Base-by-base conservation (phyloP, 2,113 vertebrate genomes). In the Charina bottae region DNA sequence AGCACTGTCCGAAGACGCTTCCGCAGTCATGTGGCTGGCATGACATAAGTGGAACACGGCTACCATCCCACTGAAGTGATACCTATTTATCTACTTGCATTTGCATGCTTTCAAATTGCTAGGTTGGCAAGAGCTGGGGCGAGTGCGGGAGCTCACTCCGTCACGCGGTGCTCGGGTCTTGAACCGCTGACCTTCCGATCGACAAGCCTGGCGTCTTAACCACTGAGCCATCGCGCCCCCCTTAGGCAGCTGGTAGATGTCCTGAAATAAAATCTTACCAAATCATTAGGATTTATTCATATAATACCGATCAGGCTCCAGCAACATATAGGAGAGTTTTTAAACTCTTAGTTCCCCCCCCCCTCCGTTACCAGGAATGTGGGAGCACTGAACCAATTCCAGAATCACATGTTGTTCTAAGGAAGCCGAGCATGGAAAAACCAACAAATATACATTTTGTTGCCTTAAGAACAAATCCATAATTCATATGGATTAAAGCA, bases 181-280 rank as follows among this genome's bases (percentile, higher is more conserved):
- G n/a, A n/a, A n/a, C n/a, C n/a, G n/a, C n/a, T n/a, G n/a, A n/a
- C n/a, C n/a, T n/a, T n/a, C n/a, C n/a, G n/a, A n/a, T n/a, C n/a
- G n/a, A n/a, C n/a, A n/a, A n/a, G n/a, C n/a, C n/a, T n/a, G n/a
- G n/a, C n/a, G n/a, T n/a, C n/a, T n/a, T n/a, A n/a, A n/a, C n/a
- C n/a, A n/a, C n/a, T n/a, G n/a, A n/a, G n/a, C n/a, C n/a, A n/a
- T n/a, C n/a, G n/a, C n/a, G n/a, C n/a, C n/a, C n/a, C n/a, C n/a
- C n/a, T 17, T 46, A 90, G 26, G 13, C 33, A n/a, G 53, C n/a
- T 87, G 60, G 83, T 33, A 89, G 93, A 58, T 24, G 59, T 91
- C 92, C 92, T 93, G 55, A 42, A 90, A 23, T 2, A 6, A 26
- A 49, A 11, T 21, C 54, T 15, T 4, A 49, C 37, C 64, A 68